Evolutionary conservation across 2,888 invertebrate species (phyloP).

Genomic region (Pollenia labialis): DNA sequence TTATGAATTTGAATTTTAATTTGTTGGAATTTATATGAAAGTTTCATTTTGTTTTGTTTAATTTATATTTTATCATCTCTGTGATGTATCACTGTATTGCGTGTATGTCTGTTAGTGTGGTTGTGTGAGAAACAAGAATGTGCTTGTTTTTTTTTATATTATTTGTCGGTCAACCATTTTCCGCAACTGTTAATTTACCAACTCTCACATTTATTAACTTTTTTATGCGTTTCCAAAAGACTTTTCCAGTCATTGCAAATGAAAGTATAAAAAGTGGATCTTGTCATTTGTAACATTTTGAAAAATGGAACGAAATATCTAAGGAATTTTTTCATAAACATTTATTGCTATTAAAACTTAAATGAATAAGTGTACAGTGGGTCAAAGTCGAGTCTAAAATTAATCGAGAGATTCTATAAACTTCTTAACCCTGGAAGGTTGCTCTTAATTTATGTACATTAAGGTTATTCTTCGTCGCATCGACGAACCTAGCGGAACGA

Average conservation of each 20-base stretch:
- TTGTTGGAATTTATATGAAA: constrained; percentile 12
- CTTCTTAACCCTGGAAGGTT: no score
- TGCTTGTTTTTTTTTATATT: constrained; percentile 56
- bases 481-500: no score
- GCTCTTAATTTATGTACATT: no score
- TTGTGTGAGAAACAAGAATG: constrained; percentile 3
- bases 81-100: constrained; percentile 21
- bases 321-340: no score
- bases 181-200: constrained; percentile 78
- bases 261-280: background rate
- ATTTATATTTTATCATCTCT: constrained; percentile 36
- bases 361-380: no score
- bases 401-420: no score
- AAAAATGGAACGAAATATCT: background rate
- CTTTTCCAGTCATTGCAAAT: background rate
- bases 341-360: no score
- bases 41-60: constrained; percentile 39
- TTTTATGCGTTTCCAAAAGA: constrained; percentile 44
- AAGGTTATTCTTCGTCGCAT: no score
- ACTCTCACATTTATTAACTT: constrained; percentile 70
- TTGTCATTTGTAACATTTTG: background rate
- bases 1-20: constrained; percentile 2
- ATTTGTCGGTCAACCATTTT: constrained; percentile 77
- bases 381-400: no score
- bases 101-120: background rate